A percentile compares a stretch with the other conserved stretches of the same genome.
These are phyloP conservation scores for Florisuga fusca DNA, from an alignment of 2,797 vertebrate genomes.

Conservation along the genomic window DNA sequence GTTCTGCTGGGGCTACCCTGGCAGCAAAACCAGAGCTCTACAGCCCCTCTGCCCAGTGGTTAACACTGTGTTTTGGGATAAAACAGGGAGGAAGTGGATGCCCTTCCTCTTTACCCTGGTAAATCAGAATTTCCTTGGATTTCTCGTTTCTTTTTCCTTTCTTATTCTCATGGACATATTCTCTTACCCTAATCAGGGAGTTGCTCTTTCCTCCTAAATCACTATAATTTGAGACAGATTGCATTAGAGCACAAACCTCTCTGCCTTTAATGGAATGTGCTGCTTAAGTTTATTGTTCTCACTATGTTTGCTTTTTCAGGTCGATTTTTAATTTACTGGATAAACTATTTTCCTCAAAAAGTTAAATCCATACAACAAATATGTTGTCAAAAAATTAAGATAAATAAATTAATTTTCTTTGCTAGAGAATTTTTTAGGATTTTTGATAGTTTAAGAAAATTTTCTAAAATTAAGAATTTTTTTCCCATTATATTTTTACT, in stretches of 20 bases:
- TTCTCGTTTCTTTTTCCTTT: background rate
- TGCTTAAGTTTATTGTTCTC: background rate
- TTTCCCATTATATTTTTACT: background rate
- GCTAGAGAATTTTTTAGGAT: background rate
- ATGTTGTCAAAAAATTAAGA: background rate
- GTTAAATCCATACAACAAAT: background rate
- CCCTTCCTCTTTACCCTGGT: background rate
- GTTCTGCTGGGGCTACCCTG: background rate
- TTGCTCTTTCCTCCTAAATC: background rate
- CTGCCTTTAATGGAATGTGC: background rate
- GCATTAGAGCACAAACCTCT: background rate
- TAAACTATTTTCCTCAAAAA: background rate
- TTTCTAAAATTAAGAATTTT: background rate
- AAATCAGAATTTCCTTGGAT: background rate
- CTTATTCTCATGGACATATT: background rate
- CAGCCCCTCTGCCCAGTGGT: background rate
- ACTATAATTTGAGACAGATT: background rate
- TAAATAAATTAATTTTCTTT: background rate
- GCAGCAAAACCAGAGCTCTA: background rate
- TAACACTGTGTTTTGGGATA: background rate
- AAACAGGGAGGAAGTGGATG: background rate
- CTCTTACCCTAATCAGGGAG: background rate
- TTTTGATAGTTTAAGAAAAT: background rate
- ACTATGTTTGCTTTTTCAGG: background rate
- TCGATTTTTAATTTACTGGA: background rate